phyloP scores from a whole-genome alignment of 1,140 invertebrate species.

The Drosophila ercepeae region DNA sequence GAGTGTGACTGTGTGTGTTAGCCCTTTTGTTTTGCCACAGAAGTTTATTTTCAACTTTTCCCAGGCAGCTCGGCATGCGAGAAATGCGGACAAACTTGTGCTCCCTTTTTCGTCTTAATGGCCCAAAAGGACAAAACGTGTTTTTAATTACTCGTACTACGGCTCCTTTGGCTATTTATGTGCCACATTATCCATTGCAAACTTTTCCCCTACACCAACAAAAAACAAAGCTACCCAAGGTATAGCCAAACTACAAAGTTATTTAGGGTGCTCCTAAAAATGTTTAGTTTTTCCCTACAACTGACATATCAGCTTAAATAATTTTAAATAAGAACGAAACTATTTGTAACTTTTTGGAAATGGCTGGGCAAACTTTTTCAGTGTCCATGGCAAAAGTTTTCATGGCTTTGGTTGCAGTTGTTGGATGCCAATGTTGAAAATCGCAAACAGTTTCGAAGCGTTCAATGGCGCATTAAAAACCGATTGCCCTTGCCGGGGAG shows the following conservation, averaged over 20 bases:
- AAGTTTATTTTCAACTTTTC: slow-evolving; percentile 78
- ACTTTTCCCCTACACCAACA: slow-evolving; percentile 23
- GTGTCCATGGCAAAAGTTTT: not conserved
- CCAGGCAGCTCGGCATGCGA: slow-evolving; percentile 64
- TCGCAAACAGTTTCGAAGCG: slow-evolving; percentile 75
- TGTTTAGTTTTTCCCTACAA: slow-evolving; percentile 4
- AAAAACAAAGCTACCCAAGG: slow-evolving; percentile 6
- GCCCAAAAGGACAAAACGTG: slow-evolving; percentile 70
- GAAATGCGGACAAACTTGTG: slow-evolving; percentile 65
- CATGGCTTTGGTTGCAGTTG: slow-evolving; percentile 22
- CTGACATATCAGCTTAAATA: not conserved
- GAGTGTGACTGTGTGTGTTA: slow-evolving; percentile 33
- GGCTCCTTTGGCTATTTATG: slow-evolving; percentile 35
- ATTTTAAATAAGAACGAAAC: not conserved
- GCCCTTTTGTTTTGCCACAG: slow-evolving; percentile 49
- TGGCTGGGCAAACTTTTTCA: not conserved
- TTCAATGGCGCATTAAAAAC: slow-evolving; percentile 82
- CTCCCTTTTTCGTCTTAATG: slow-evolving; percentile 17
- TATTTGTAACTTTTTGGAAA: not conserved
- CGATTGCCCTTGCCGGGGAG: slow-evolving; percentile 56
- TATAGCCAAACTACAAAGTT: not conserved
- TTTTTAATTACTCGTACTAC: slow-evolving; percentile 77
- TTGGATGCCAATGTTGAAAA: slow-evolving; percentile 48
- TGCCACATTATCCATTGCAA: slow-evolving; percentile 29
- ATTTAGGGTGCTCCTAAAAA: not conserved